Conservation (phyloP, 2,888 invertebrate genomes). For the Xiphydria camelus region DNA sequence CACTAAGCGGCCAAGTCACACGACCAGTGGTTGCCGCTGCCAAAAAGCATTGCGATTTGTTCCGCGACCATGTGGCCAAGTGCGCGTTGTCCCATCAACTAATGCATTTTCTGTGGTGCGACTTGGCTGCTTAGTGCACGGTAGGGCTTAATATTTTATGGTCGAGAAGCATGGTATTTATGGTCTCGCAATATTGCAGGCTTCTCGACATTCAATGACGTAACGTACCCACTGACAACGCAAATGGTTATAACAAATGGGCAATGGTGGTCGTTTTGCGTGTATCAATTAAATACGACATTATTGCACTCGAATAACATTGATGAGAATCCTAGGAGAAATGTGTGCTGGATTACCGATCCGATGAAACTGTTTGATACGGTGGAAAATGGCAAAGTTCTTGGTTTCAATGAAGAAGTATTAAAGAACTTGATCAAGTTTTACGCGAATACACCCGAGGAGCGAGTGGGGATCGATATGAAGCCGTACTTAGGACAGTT, state of each 20-base stretch:
- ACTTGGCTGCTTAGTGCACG: no score
- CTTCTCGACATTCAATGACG: slow-evolving; percentile 86
- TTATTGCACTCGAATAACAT: slow-evolving; percentile 67
- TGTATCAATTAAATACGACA: slow-evolving; percentile 91
- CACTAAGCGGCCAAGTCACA: no score
- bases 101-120: no score
- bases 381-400: slow-evolving; percentile 68
- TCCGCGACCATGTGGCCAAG: no score
- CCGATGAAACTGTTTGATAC: slow-evolving; percentile 75
- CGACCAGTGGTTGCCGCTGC: no score
- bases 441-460: slow-evolving; percentile 71
- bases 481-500: slow-evolving; percentile 73
- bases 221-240: slow-evolving; percentile 87
- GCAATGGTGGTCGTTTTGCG: slow-evolving; percentile 80
- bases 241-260: slow-evolving; percentile 92
- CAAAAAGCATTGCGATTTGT: no score
- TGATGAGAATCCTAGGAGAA: slow-evolving; percentile 71
- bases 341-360: slow-evolving; percentile 79
- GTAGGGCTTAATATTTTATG: no score
- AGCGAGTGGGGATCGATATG: slow-evolving; percentile 65
- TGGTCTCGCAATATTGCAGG: no score
- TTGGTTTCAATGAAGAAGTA: slow-evolving; percentile 81
- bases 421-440: slow-evolving; percentile 74
- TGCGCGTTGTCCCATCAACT: no score
- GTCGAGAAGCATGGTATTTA: no score